Percentiles rank a stretch among this genome's conserved stretches.
Conservation (phyloP, 2,888 invertebrate genomes). For the Carpatolechia fugitivella region DNA sequence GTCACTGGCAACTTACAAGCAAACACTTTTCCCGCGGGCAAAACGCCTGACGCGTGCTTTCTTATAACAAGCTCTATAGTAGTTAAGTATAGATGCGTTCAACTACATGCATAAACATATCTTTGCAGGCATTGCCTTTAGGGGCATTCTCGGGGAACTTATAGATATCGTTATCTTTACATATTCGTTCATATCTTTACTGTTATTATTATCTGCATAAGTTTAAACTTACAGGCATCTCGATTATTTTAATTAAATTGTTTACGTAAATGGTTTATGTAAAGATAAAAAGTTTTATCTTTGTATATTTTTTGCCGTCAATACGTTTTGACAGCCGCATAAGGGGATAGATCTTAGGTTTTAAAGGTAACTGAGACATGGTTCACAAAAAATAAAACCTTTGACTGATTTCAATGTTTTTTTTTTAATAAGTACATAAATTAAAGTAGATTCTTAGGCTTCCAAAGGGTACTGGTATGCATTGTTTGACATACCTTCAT, state of each 20-base stretch:
- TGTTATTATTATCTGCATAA: background rate
- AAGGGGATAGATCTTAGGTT: no score
- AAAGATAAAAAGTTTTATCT: no score
- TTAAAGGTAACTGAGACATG: no score
- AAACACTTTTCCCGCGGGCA: constrained; percentile 25
- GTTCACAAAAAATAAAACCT: no score
- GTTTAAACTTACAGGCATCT: background rate
- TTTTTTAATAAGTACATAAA: no score
- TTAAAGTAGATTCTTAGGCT: no score
- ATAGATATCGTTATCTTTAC: constrained; percentile 2
- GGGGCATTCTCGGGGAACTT: background rate
- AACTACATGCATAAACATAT: constrained; percentile 1
- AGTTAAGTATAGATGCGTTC: constrained; percentile 1
- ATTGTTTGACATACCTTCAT: no score
- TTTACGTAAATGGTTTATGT: no score
- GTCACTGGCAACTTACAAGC: constrained; percentile 7
- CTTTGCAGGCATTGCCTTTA: background rate
- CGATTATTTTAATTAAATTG: background rate
- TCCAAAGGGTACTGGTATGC: no score
- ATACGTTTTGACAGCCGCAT: no score
- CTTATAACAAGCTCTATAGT: background rate
- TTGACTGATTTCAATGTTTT: no score
- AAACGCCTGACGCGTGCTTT: background rate
- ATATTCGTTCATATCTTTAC: background rate
- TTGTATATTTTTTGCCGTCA: no score